Conservation (phyloP, 92 coral and sea anemone genomes). For the Desmophyllum pertusum region DNA sequence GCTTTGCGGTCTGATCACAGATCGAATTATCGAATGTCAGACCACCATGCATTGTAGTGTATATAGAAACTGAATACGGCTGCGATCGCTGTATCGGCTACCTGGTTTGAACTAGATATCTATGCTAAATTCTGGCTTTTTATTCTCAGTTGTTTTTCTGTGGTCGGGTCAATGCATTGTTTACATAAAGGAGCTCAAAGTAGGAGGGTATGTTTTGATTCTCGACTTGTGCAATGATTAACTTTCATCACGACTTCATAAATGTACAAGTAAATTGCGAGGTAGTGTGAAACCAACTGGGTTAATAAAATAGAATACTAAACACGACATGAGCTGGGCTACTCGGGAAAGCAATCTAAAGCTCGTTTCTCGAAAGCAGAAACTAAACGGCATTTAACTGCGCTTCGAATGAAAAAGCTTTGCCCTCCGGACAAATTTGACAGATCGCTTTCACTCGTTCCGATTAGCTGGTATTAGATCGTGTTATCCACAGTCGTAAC, state of each 20-base stretch:
- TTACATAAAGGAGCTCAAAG: neutral
- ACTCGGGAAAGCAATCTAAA: neutral
- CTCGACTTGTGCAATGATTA: slow-evolving; percentile 25
- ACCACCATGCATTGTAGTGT: slow-evolving; percentile 17
- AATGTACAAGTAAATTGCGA: neutral
- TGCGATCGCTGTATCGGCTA: neutral
- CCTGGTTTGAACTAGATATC: neutral
- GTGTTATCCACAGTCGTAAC: neutral
- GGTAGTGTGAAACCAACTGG: neutral
- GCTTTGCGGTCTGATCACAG: neutral
- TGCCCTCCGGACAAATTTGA: slow-evolving; percentile 36
- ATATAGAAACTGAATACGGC: neutral
- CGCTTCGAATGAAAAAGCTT: neutral
- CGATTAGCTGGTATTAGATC: neutral
- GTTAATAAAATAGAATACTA: neutral
- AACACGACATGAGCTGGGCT: neutral
- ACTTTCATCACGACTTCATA: slow-evolving; percentile 18
- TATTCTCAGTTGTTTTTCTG: neutral
- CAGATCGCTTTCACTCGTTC: slow-evolving; percentile 23
- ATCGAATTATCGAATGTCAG: neutral
- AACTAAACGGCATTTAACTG: neutral
- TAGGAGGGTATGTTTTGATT: slow-evolving; percentile 41
- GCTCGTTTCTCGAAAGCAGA: slow-evolving; percentile 23
- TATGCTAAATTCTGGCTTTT: neutral
- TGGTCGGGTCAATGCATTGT: slow-evolving; percentile 2